Base-by-base conservation (phyloP, 2,797 vertebrate genomes). In the Carduelis carduelis region DNA sequence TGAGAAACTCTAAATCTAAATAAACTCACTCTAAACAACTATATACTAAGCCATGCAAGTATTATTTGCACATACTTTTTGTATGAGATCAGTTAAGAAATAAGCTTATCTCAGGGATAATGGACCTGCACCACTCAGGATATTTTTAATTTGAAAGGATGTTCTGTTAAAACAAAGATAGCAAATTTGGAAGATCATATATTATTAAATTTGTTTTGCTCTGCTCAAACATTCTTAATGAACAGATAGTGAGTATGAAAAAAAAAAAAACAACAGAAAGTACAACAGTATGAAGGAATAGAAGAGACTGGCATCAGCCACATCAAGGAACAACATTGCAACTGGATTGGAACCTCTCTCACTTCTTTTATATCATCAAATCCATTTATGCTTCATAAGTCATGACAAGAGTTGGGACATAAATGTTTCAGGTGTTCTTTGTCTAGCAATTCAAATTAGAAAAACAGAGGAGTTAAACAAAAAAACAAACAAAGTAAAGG, bases 131-230 rank as follows among this genome's bases (percentile, higher is more conserved):
- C 32, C 22, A 81, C 24, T 66, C 78, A 96, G 82, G 79, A 92
- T 84, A 93, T 91, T 89, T 94, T 79, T 80, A 59, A 74, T 92
- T 89, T 66, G 61, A 61, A 91, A 95, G 79, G 83, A 80, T 83
- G 65, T 85, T 86, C 79, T 96, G 72, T 86, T 83, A 94, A 87
- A 96, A 94, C 79, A 90, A 81, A 94, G 65, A 95, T 50, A 95
- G 27, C 7, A 80, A 61, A 70, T 91, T 79, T 44, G 63, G 66
- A 79, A 89, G 52, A 82, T 63, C 59, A 72, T 44, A 9, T 75
- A 34, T 28, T 69, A 81, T 11, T 68, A 39, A 68, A 64, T 78
- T 78, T 90, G 11, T 44, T 91, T 83, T 89, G 30, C 14, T 86
- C 27, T 78, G 37, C 19, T 71, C 55, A 83, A 83, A 75, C 11